Evolutionary conservation across 2,888 invertebrate genomes (phyloP).

Genomic region (Troides oblongomaculatus): DNA sequence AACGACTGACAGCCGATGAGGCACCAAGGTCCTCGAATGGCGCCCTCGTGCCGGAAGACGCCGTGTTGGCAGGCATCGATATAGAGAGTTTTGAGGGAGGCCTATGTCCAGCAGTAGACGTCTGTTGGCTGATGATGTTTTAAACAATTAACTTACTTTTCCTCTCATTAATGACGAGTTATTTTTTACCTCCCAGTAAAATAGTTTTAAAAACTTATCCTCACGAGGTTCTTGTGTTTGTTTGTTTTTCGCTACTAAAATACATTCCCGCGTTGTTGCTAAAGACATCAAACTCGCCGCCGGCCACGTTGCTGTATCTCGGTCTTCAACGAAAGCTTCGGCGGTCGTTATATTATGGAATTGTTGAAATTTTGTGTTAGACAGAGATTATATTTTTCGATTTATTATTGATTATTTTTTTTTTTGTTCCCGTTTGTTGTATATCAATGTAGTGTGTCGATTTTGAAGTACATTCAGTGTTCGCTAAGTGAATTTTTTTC

Average conservation of each 20-base stretch:
- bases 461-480: constrained; percentile 45
- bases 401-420: constrained; percentile 58
- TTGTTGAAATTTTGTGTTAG: constrained; percentile 69
- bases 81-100: too few relatives aligned
- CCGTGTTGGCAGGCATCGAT: too few relatives aligned
- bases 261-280: constrained; percentile 68
- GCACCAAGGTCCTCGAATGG: too few relatives aligned
- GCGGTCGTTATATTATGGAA: constrained; percentile 55
- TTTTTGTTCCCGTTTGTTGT: constrained; percentile 63
- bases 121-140: too few relatives aligned
- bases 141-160: too few relatives aligned
- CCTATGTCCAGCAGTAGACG: too few relatives aligned
- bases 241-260: constrained; percentile 47
- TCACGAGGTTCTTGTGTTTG: constrained; percentile 56
- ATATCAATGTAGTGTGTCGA: constrained; percentile 47
- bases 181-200: neutral
- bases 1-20: too few relatives aligned
- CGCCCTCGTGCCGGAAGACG: too few relatives aligned
- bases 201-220: neutral
- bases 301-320: neutral
- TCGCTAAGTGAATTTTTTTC: constrained; percentile 35
- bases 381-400: constrained; percentile 77
- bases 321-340: constrained; percentile 3
- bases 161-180: too few relatives aligned
- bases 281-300: constrained; percentile 32